These are phyloP conservation scores for Drosophila paranaensis DNA, from an alignment of 2,888 invertebrate genomes.

Conservation along the genomic window DNA sequence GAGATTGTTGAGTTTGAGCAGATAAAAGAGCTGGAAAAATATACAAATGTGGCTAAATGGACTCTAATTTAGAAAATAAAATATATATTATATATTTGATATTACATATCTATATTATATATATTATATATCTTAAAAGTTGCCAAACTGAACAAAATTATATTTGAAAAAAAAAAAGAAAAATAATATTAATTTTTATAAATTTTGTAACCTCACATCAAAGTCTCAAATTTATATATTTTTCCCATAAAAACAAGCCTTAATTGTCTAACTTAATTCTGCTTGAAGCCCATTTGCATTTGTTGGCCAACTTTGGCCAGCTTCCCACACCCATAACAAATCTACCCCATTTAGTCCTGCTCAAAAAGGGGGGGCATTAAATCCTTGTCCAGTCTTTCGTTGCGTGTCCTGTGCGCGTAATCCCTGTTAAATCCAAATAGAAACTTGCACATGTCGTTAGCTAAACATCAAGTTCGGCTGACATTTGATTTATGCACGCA, in stretches of 20 bases:
- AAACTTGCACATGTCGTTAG: slow-evolving; percentile 64
- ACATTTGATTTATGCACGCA: slow-evolving; percentile 58
- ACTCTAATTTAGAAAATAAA: not conserved
- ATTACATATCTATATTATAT: no score
- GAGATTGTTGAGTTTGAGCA: not conserved
- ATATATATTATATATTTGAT: not conserved
- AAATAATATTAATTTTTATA: no score
- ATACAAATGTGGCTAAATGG: not conserved
- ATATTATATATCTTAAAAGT: no score
- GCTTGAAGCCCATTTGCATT: no score
- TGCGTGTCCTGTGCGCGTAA: slow-evolving; percentile 39
- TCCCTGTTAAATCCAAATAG: slow-evolving; percentile 60
- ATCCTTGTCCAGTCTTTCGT: slow-evolving; percentile 40
- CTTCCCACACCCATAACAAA: not conserved
- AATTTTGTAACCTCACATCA: no score
- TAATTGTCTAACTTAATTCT: not conserved
- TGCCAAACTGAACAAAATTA: no score
- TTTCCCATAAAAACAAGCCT: no score
- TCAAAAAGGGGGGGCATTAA: not conserved
- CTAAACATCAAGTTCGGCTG: slow-evolving; percentile 43
- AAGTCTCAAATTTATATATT: no score
- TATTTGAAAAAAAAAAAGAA: no score
- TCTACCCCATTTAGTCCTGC: not conserved
- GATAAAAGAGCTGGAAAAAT: not conserved
- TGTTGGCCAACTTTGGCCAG: not conserved